Base-by-base conservation (phyloP, 2,113 vertebrate species). In the Empidonax traillii region DNA sequence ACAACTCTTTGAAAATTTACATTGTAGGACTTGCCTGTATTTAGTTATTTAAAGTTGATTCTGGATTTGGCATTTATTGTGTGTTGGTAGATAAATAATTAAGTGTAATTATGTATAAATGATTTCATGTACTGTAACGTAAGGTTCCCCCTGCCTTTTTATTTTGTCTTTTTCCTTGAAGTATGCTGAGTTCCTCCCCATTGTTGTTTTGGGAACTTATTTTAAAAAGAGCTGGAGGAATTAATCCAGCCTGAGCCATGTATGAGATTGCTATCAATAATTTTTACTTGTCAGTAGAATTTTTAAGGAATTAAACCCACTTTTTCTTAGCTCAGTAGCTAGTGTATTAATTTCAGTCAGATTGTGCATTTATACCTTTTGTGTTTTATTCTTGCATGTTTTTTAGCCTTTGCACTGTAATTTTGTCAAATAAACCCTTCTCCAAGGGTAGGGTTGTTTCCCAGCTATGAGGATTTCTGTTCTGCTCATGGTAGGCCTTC, bases 41-140 rank as follows among this genome's bases (percentile, higher is more conserved):
- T 82, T 75, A n/a, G 66, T 80, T 59, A 72, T 65, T 85, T 76
- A 49, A 84, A 43, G 55, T 30, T 80, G 55, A n/a, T 44, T 25
- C 16, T 43, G 49, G 58, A 63, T 69, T 76, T 88, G 63, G 35
- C 37, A 23, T 82, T 92, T 76, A n/a, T 67, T 77, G 30, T 44
- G 18, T 67, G 41, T 79, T 55, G 59, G 49, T 81, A 47, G 63
- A 73, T 94, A 92, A 85, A 77, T 80, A 89, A 87, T 66, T 74
- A 61, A 74, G n/a, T 67, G 13, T 27, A 61, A 33, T 76, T 49
- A 31, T 51, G 10, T 44, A 62, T 39, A 53, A 86, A 89, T 44
- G 71, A 75, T 67, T 95, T 90, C 3, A 17, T 44, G 41, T 84
- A 41, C 51, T 31, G 14, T 59, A 63, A 24, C 8, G 1, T 52